Percentiles rank a stretch among this genome's conserved stretches.
Evolutionary conservation across 2,113 vertebrate genomes (phyloP).

Genomic region (Nesogale talazaci): DNA sequence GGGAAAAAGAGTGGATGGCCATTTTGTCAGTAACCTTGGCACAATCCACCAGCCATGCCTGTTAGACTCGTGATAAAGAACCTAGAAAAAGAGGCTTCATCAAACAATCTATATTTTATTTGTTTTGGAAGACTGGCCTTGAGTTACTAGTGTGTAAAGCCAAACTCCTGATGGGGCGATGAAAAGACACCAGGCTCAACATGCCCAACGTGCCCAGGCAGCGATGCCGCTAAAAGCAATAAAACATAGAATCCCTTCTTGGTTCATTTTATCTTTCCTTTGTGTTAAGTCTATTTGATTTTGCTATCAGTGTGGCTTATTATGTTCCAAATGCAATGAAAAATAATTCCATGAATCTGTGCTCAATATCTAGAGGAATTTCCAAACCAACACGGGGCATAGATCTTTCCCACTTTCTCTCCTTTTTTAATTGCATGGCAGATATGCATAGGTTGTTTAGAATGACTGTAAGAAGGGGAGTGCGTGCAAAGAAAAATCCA

Average conservation of each 20-base stretch:
- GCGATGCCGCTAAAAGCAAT: constrained; percentile 71
- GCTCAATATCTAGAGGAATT: constrained; percentile 74
- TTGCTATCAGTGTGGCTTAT: constrained; percentile 74
- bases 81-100: constrained; percentile 33
- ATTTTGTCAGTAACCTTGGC: neutral
- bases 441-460: constrained; percentile 67
- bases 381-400: constrained; percentile 71
- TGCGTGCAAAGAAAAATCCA: constrained; percentile 73
- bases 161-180: constrained; percentile 44
- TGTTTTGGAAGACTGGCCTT: constrained; percentile 69
- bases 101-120: constrained; percentile 61
- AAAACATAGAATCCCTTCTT: constrained; percentile 78
- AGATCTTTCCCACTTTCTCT: constrained; percentile 13
- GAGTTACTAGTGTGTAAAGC: constrained; percentile 59
- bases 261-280: constrained; percentile 75
- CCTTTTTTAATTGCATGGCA: constrained; percentile 76
- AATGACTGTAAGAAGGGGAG: constrained; percentile 58
- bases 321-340: constrained; percentile 74
- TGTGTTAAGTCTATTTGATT: constrained; percentile 77
- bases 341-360: constrained; percentile 81
- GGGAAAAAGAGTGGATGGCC: neutral
- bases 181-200: constrained; percentile 60
- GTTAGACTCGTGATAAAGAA: neutral
- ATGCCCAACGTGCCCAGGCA: constrained; percentile 65
- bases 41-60: constrained; percentile 22